Evolutionary conservation across 2,113 vertebrate genomes (phyloP), one percentile per base, ranked within the genome.

Genomic region (Stictonetta naevosa): DNA sequence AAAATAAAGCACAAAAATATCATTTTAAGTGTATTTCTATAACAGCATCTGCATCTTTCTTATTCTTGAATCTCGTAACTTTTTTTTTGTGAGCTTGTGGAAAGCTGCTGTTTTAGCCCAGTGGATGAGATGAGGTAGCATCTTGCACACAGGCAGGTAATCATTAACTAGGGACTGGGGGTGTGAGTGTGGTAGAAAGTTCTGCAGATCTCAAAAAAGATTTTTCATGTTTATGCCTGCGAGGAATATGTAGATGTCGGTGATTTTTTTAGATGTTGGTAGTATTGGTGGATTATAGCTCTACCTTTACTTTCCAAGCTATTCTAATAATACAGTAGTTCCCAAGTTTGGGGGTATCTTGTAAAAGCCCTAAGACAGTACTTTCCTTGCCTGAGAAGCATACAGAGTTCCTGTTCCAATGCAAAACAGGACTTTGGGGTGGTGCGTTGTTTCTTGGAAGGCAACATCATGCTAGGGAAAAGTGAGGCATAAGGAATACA

Each of bases 1-100:
- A 40, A 88, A 90, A 50, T 5, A 7, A 74, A 83, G 29, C n/a
- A 53, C 33, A 58, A 13, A 67, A 84, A 73, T n/a, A n/a, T 7
- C 5, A 2, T 64, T 85, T 59, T 25, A 90, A n/a, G 4, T 36
- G 5, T 71, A 14, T 91, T 86, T 92, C 46, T 4, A 0, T 82
- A 79, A 12, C 7, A 40, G 4, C 0, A 0, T 86, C 67, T 64
- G 19, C 1, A 0, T 71, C 7, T 69, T 86, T 83, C 33, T 69
- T 59, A 4, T 80, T 62, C 33, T 73, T 66, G 44, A 50, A 33
- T 34, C 14, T 71, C 82, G 55, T 10, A 38, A 38, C 7, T 74
- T 34, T 52, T 74, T 34, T 52, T 55, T 60, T 64, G 28, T 38
- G 0, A 2, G 59, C 25, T 31, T 78, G 12, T 81, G 48, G 80